Percentiles rank a stretch among this genome's conserved stretches.
Evolutionary conservation across 2,113 vertebrate genomes (phyloP).

Genomic region (Limnothrissa miodon): DNA sequence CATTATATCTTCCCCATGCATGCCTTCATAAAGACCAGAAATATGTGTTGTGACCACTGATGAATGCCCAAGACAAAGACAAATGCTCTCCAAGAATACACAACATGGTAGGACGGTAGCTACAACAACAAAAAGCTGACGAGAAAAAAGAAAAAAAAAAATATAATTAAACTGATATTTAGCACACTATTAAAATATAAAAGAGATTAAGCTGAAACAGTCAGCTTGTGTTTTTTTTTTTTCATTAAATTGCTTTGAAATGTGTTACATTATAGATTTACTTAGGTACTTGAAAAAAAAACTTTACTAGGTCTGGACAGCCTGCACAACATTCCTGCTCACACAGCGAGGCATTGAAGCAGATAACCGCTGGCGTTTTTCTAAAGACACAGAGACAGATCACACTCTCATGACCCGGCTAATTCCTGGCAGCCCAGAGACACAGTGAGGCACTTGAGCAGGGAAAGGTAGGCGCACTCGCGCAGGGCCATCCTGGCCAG

Average conservation of each 20-base stretch:
- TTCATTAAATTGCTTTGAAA: not conserved
- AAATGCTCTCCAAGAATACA: not conserved
- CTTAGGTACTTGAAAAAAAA: not conserved
- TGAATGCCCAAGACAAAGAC: too few species aligned
- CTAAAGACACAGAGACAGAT: slow-evolving; percentile 12
- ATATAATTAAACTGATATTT: not conserved
- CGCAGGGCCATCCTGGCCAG: not conserved
- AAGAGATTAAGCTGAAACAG: not conserved
- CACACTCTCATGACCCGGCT: slow-evolving; percentile 12
- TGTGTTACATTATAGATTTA: not conserved
- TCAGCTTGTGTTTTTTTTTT: not conserved
- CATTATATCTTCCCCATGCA: not conserved
- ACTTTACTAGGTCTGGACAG: not conserved
- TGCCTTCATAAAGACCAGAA: not conserved
- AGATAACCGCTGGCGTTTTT: not conserved
- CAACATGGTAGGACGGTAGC: not conserved
- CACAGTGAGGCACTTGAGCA: not conserved
- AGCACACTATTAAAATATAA: not conserved
- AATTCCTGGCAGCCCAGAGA: not conserved
- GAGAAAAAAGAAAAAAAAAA: too few species aligned
- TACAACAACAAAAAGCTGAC: not conserved
- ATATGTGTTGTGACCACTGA: not conserved
- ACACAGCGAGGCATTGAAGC: not conserved
- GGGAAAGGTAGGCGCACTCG: not conserved
- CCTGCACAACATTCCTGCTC: not conserved